These are phyloP conservation scores for Conus ventricosus DNA, from an alignment of 1,140 invertebrate species.

Conservation along the genomic window DNA sequence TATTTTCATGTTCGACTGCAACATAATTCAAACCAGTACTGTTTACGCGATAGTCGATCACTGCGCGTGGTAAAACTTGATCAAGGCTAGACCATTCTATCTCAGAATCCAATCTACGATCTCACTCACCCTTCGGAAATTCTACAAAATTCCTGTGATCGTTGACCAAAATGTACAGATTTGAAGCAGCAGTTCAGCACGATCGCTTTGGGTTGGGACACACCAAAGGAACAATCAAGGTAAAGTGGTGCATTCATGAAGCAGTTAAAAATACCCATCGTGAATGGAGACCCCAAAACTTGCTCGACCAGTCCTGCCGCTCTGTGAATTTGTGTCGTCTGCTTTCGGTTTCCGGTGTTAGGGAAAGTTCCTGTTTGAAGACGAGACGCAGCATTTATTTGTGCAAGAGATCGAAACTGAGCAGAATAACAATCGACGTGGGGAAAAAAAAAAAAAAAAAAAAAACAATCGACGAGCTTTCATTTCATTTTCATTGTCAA, in stretches of 20 bases:
- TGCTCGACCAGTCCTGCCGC: conserved; percentile 2
- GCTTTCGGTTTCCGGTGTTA: not conserved
- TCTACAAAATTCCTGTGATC: not conserved
- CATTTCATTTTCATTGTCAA: no score
- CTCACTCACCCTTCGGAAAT: not conserved
- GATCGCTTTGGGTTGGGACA: not conserved
- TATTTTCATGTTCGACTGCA: no score
- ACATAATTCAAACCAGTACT: no score
- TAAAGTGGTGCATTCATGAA: not conserved
- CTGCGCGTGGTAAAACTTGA: no score
- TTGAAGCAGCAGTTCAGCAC: not conserved
- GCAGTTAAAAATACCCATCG: conserved; percentile 10
- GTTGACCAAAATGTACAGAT: not conserved
- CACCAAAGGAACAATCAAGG: not conserved
- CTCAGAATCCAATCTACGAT: no score
- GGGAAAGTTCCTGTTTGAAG: not conserved
- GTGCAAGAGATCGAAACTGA: not conserved
- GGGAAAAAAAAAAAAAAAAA: not conserved
- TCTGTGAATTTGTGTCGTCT: not conserved
- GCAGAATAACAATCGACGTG: not conserved
- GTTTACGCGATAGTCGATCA: no score
- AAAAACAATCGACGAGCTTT: not conserved
- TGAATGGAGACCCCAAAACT: conserved; percentile 4
- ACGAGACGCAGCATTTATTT: no score
- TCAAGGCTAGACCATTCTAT: no score